Evolutionary conservation across 2,888 invertebrate genomes (phyloP).

Genomic region (Euclidia mi): DNA sequence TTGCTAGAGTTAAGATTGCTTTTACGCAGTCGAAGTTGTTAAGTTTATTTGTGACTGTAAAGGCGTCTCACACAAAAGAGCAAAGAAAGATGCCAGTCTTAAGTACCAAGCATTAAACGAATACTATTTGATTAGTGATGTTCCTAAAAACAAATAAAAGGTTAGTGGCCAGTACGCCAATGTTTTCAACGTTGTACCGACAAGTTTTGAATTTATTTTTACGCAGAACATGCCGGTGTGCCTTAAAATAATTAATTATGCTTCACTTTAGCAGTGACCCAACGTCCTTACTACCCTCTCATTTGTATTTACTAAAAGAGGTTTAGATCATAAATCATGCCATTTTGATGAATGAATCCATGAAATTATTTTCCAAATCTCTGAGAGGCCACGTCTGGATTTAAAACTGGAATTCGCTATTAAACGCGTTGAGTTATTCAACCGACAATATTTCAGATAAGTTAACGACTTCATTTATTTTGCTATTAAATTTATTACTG

Average conservation of each 20-base stretch:
- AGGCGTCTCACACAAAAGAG: too few relatives aligned
- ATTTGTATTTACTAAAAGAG: slow-evolving; percentile 89
- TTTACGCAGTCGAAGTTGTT: too few relatives aligned
- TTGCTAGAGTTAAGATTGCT: too few relatives aligned
- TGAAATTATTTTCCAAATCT: slow-evolving; percentile 82
- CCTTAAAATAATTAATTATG: slow-evolving; percentile 87
- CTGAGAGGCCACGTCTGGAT: slow-evolving; percentile 58
- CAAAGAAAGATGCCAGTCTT: too few relatives aligned
- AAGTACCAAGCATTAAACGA: slow-evolving; percentile 6
- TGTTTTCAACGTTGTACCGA: slow-evolving; percentile 47
- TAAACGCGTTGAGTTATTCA: slow-evolving; percentile 65
- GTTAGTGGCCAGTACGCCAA: slow-evolving; percentile 22
- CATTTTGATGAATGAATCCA: slow-evolving; percentile 85
- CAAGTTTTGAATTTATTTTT: slow-evolving; percentile 80
- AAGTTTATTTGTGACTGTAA: too few relatives aligned
- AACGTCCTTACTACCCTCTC: slow-evolving; percentile 84
- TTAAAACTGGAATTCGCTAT: slow-evolving; percentile 63
- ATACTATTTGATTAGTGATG: slow-evolving; percentile 25
- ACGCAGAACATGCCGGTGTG: slow-evolving; percentile 75
- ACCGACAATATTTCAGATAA: slow-evolving; percentile 70
- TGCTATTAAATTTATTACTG: slow-evolving; percentile 68
- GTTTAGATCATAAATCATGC: slow-evolving; percentile 85
- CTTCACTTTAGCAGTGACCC: slow-evolving; percentile 88
- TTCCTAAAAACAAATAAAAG: slow-evolving; percentile 46
- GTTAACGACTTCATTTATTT: slow-evolving; percentile 71